These are phyloP conservation scores for Glossophaga mutica DNA, from an alignment of 2,797 vertebrate species.

Conservation along the genomic window DNA sequence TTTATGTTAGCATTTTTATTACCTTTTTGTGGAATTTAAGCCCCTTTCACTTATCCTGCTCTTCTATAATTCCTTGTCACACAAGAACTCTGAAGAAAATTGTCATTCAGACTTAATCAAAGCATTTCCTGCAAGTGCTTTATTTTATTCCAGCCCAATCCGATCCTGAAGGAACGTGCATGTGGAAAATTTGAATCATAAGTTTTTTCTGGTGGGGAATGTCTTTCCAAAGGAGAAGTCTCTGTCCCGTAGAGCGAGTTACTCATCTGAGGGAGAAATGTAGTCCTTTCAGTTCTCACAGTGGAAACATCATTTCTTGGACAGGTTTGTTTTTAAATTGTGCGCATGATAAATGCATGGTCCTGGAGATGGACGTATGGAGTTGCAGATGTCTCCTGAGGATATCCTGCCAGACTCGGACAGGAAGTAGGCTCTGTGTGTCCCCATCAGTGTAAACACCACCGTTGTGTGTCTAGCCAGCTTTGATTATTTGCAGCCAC, in stretches of 20 bases:
- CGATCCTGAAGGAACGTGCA: not conserved
- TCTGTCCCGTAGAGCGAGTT: not conserved
- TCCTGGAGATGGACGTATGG: slow-evolving; percentile 30
- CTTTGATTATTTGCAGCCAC: not conserved
- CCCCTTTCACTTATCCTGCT: slow-evolving; percentile 34
- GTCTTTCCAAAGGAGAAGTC: not conserved
- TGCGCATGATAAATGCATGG: not conserved
- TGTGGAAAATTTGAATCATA: slow-evolving; percentile 11
- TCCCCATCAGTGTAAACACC: not conserved
- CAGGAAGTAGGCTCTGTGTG: not conserved
- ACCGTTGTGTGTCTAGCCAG: not conserved
- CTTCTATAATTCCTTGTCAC: slow-evolving; percentile 49
- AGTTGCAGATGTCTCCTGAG: not conserved
- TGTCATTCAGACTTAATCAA: slow-evolving; percentile 29
- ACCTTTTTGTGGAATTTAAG: slow-evolving; percentile 44
- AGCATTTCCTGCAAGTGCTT: slow-evolving; percentile 15
- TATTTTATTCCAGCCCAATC: slow-evolving; percentile 9
- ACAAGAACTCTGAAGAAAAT: not conserved
- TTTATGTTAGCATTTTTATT: slow-evolving; percentile 76
- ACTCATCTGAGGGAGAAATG: slow-evolving; percentile 14
- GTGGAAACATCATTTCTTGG: slow-evolving; percentile 11
- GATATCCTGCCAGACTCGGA: slow-evolving; percentile 16
- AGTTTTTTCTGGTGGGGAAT: not conserved
- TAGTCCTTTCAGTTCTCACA: slow-evolving; percentile 29
- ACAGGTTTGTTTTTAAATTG: slow-evolving; percentile 48